Percentiles rank a stretch among this genome's conserved stretches.
phyloP scores from a whole-genome alignment of 2,797 vertebrate species.

The Sebastes dallii region DNA sequence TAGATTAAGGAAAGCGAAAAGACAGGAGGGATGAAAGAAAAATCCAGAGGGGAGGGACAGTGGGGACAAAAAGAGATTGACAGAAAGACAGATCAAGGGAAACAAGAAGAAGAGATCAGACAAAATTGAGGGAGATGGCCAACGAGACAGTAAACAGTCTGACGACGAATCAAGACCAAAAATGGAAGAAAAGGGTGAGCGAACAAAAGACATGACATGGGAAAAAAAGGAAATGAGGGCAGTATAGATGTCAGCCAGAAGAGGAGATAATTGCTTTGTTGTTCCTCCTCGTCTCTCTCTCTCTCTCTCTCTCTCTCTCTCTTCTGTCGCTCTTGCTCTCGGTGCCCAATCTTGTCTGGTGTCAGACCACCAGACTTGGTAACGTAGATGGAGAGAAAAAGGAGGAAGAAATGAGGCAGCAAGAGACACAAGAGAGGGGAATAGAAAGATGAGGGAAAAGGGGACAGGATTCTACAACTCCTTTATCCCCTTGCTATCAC shows the following conservation, averaged over 20 bases:
- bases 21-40: conserved; percentile 29
- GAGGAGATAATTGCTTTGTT: conserved; percentile 73
- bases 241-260: conserved; percentile 58
- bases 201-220: conserved; percentile 49
- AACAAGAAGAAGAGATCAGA: conserved; percentile 37
- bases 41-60: conserved; percentile 5
- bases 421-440: neutral
- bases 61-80: neutral
- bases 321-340: conserved; percentile 18
- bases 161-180: conserved; percentile 34
- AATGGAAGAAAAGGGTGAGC: conserved; percentile 42
- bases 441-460: neutral
- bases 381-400: neutral
- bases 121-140: conserved; percentile 41
- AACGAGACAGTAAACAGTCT: conserved; percentile 48
- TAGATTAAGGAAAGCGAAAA: conserved; percentile 34
- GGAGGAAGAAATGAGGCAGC: neutral
- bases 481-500: conserved; percentile 17
- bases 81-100: conserved; percentile 44
- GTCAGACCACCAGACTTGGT: conserved; percentile 58
- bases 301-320: neutral
- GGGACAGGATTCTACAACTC: conserved; percentile 1
- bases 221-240: conserved; percentile 38
- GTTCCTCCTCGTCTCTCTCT: conserved; percentile 33
- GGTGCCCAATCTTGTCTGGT: conserved; percentile 48